Evolutionary conservation across 2,797 vertebrate genomes (phyloP).

Genomic region (Lutjanus campechanus): DNA sequence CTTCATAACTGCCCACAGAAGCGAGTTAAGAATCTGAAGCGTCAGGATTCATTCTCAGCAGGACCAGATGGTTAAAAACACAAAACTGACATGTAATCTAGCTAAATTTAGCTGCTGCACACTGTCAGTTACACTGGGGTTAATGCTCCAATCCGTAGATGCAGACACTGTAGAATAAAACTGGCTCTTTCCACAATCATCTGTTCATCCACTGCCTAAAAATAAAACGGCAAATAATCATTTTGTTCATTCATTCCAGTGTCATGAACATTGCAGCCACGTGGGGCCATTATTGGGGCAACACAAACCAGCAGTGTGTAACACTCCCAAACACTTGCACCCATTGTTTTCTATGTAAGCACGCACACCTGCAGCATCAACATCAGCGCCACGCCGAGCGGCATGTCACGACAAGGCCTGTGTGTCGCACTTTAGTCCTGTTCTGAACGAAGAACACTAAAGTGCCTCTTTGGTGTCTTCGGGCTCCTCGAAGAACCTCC

Average conservation of each 20-base stretch:
- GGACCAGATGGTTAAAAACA: not conserved
- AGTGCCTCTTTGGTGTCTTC: conserved; percentile 11
- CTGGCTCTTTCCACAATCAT: not conserved
- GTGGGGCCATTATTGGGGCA: not conserved
- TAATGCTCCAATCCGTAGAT: not conserved
- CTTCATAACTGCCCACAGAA: conserved; percentile 67
- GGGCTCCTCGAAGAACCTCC: conserved; percentile 4
- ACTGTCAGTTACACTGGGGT: not conserved
- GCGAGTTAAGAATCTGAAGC: not conserved
- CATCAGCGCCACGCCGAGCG: not conserved
- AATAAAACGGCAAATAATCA: not conserved
- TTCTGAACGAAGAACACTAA: conserved; percentile 19
- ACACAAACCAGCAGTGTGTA: not conserved
- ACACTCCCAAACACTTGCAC: not conserved
- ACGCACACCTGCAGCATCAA: conserved; percentile 1
- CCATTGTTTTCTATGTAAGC: not conserved
- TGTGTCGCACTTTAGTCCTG: conserved; percentile 31
- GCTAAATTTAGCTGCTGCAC: conserved; percentile 3
- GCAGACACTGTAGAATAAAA: not conserved
- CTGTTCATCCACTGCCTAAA: not conserved
- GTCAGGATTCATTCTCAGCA: not conserved
- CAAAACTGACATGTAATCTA: not conserved
- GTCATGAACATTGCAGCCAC: not conserved
- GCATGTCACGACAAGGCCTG: conserved; percentile 21
- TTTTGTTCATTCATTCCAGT: not conserved